Base-by-base conservation (phyloP, 1,140 invertebrate species). In the Diorhabda sublineata region DNA sequence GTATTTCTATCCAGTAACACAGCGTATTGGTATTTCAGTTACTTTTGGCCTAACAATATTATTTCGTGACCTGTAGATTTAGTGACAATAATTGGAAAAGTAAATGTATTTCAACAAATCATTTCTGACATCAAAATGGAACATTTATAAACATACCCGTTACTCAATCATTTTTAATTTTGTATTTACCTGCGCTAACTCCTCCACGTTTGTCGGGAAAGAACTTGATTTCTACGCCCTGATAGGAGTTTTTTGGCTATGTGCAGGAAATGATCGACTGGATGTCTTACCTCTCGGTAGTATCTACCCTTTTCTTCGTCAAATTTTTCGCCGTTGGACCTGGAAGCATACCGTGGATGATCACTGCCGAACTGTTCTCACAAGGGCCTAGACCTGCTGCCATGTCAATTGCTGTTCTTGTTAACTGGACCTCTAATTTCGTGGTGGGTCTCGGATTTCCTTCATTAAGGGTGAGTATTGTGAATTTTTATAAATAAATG, bases 351-450 rank as follows among this genome's bases (percentile, higher is more conserved):
- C 97, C 98, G 0, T 99, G 97, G 97, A 92, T 99, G 89, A 99
- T 98, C 78, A 98, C 97, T 5, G 95, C 97, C 52, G 98, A 99
- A 82, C 86, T 99, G 57, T 99, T 99, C 84, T 94, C 95, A 5
- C 97, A 99, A 83, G 96, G 95, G 57, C 95, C 97, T 9, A 85
- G 97, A 73, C 95, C 97, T 43, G 95, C 95, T 68, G 98, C 98
- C 73, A 98, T 98, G 92, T 97, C 96, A 73, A 95, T 99, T 73
- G 95, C 97, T 42, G 96, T 98, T 42, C 87, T 98, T 73, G 93
- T 98, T 83, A 99, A 99, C 87, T 99, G 98, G 98, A 88, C 96
- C 79, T 94, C 95, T 77, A 99, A 98, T 84, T 98, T 98, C 84
- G 84, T 97, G 68, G 97, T 99, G 76, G 97, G 96, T 76, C 95